Evolutionary conservation across 2,797 vertebrate species (phyloP).

Genomic region (Potorous gilbertii): DNA sequence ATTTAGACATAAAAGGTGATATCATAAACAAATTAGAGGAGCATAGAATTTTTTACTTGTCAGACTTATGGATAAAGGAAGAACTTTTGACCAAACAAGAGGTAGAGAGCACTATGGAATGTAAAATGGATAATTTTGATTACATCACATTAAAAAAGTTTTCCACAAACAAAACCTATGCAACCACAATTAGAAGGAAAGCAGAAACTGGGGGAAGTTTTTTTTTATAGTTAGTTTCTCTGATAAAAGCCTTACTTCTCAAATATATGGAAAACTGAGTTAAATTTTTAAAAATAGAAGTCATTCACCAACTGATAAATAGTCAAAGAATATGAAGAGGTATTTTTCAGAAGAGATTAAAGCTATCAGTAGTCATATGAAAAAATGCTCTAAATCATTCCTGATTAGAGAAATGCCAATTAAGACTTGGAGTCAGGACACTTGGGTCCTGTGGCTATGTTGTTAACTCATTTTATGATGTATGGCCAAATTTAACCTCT

Average conservation of each 20-base stretch:
- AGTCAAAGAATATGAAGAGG: background rate
- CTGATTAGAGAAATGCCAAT: background rate
- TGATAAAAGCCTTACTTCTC: background rate
- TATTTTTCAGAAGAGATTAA: background rate
- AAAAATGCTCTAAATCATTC: background rate
- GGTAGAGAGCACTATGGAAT: background rate
- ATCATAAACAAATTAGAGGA: background rate
- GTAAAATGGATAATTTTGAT: background rate
- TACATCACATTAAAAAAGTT: background rate
- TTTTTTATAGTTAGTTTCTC: background rate
- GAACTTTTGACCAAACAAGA: background rate
- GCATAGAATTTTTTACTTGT: background rate
- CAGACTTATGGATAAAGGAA: background rate
- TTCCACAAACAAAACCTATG: background rate
- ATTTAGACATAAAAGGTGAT: background rate
- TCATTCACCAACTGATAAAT: background rate
- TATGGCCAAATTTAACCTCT: background rate
- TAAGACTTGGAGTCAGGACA: fast-evolving
- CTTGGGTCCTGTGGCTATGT: background rate
- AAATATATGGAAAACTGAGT: background rate
- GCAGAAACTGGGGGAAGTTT: background rate
- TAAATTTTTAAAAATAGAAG: background rate
- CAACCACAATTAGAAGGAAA: background rate
- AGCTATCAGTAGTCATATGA: background rate
- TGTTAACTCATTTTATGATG: background rate